Base-by-base conservation (phyloP, 2,797 vertebrate genomes). In the Hypotaenidia okinawae region DNA sequence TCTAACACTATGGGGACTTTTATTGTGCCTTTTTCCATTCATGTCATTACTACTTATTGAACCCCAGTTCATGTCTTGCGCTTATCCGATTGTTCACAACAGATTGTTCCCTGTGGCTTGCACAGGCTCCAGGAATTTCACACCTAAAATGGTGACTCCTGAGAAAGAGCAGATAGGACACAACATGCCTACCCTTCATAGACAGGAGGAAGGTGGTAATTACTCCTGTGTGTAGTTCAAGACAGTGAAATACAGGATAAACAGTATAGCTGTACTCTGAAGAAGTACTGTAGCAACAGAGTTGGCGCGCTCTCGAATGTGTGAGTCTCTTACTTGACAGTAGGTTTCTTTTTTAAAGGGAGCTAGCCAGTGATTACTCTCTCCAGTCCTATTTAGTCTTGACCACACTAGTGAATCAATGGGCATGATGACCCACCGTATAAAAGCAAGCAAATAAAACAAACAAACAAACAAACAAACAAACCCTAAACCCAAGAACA, bases 391-490 rank as follows among this genome's bases (percentile, higher is more conserved):
- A n/a, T 63, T 77, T 64, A 89, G 23, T 77, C 68, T 77, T 77
- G 63, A 66, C 32, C 54, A 16, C 14, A 12, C 3, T 15, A 8
- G 25, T 62, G 54, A 87, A 66, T 23, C 61, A 10, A 47, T 66
- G 11, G 27, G 4, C 23, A 27, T 21, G 21, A 67, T 74, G 45
- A 30, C 13, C 69, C 10, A 41, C 23, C 58, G 25, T 35, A 43
- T 86, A 82, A 83, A 69, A 55, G 8, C 7, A 87, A 57, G 8
- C 2, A 39, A 57, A 66, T 11, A 62, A 35, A 35, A 25, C 23
- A 51, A 64, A 41, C 11, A 5, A 3, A 11, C 16, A 5, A 3
- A 11, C 16, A 2, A 2, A 2, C 11, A 63, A 2, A 2, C 8
- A 63, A 72, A 43, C 45, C 5, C 19, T 49, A 49, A 49, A 13